These are phyloP conservation scores for Drosophila obscura DNA, from an alignment of 1,140 invertebrate species.

Conservation along the genomic window DNA sequence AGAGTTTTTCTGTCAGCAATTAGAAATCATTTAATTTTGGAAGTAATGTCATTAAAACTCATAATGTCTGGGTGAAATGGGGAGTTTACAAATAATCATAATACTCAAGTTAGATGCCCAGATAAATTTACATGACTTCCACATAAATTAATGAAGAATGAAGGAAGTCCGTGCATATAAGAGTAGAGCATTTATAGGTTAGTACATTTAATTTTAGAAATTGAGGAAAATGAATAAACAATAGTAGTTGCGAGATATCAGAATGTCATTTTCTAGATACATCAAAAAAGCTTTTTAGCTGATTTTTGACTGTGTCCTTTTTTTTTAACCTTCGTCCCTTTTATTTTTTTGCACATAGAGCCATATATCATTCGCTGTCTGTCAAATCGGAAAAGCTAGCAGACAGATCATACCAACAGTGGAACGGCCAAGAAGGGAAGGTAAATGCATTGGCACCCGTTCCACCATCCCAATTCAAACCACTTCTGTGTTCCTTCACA, in stretches of 20 bases:
- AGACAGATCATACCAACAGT: constrained; percentile 71
- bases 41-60: constrained; percentile 74
- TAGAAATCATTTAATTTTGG: constrained; percentile 81
- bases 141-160: constrained; percentile 64
- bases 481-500: constrained; percentile 23
- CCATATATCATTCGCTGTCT: constrained; percentile 81
- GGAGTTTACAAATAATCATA: constrained; percentile 70
- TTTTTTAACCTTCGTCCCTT: constrained; percentile 10
- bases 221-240: constrained; percentile 69
- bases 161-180: too few relatives aligned
- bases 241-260: constrained; percentile 72
- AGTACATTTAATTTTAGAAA: constrained; percentile 25
- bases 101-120: constrained; percentile 59
- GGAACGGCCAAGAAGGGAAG: constrained; percentile 57
- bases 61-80: constrained; percentile 38
- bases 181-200: too few relatives aligned
- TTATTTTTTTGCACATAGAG: constrained; percentile 46
- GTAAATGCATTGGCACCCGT: constrained; percentile 25
- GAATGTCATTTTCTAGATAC: constrained; percentile 76
- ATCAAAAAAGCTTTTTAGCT: constrained; percentile 46
- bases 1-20: constrained; percentile 59
- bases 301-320: constrained; percentile 58
- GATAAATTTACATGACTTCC: constrained; percentile 74
- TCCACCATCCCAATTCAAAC: constrained; percentile 4
- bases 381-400: constrained; percentile 79